Conservation (phyloP, 2,113 vertebrate genomes). For the Megaceryle maxima region DNA sequence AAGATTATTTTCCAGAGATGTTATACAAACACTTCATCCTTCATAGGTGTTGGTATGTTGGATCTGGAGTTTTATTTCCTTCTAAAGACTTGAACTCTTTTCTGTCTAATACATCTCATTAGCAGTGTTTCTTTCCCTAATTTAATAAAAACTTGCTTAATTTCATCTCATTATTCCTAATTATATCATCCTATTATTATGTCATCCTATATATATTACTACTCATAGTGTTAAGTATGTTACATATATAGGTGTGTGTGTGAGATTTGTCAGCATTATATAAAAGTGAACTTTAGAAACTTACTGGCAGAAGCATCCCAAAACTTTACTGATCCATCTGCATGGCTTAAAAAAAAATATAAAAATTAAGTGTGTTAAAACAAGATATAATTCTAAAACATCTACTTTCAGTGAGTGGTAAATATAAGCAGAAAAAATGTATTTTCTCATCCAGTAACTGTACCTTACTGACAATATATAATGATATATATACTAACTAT, state of each 20-base stretch:
- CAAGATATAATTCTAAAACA: slow-evolving; percentile 22
- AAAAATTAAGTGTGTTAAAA: slow-evolving; percentile 68
- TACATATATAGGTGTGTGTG: neutral
- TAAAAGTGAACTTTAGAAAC: slow-evolving; percentile 66
- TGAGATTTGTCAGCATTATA: neutral
- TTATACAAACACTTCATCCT: neutral
- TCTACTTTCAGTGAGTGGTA: neutral
- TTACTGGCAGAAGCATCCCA: slow-evolving; percentile 93
- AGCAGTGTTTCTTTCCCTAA: neutral
- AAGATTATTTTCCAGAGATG: neutral
- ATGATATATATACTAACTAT: neutral
- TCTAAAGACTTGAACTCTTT: neutral
- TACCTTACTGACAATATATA: neutral
- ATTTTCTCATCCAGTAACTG: neutral
- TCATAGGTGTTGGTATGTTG: neutral
- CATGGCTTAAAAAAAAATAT: slow-evolving; percentile 84
- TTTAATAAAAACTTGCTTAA: neutral
- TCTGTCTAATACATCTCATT: neutral
- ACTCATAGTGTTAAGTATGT: neutral
- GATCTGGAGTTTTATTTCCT: neutral
- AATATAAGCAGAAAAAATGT: neutral
- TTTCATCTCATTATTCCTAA: neutral
- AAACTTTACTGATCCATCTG: slow-evolving; percentile 97
- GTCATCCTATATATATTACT: neutral
- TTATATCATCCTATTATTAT: neutral